Evolutionary conservation across 2,888 invertebrate genomes (phyloP).

Genomic region (Drosophila dives): DNA sequence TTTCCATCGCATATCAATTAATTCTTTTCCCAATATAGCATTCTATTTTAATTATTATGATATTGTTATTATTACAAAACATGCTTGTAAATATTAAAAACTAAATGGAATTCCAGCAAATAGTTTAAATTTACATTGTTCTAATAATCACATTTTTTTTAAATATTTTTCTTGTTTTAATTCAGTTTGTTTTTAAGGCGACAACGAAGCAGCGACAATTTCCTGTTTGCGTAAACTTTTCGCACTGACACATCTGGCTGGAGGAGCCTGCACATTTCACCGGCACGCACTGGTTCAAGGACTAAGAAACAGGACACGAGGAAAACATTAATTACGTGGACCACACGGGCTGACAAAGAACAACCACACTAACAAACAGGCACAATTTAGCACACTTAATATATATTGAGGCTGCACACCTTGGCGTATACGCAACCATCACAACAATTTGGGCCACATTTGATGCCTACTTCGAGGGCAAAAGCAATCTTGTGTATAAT

Average conservation of each 20-base stretch:
- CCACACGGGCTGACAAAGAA: constrained; percentile 30
- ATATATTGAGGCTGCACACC: constrained; percentile 45
- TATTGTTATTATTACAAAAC: neutral
- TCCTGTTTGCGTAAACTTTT: constrained; percentile 64
- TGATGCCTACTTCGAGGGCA: constrained; percentile 40
- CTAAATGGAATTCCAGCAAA: neutral
- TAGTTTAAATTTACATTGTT: neutral
- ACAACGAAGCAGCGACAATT: constrained; percentile 70
- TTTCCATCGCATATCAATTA: neutral
- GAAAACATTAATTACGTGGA: constrained; percentile 69
- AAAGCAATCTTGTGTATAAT: constrained; percentile 48
- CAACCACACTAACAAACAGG: constrained; percentile 16
- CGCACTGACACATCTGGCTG: constrained; percentile 43
- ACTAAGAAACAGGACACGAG: constrained; percentile 21
- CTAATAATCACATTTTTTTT: neutral
- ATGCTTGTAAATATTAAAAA: neutral
- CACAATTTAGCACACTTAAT: constrained; percentile 11
- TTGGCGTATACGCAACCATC: constrained; percentile 50
- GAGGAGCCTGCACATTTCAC: neutral
- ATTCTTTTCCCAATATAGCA: neutral
- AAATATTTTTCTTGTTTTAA: neutral
- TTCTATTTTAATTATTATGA: neutral
- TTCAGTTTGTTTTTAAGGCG: constrained; percentile 48
- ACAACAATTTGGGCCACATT: constrained; percentile 53
- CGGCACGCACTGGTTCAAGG: constrained; percentile 13